Percentiles rank a stretch among this genome's conserved stretches.
Evolutionary conservation across 2,797 vertebrate genomes (phyloP).

Genomic region (Trachurus trachurus): DNA sequence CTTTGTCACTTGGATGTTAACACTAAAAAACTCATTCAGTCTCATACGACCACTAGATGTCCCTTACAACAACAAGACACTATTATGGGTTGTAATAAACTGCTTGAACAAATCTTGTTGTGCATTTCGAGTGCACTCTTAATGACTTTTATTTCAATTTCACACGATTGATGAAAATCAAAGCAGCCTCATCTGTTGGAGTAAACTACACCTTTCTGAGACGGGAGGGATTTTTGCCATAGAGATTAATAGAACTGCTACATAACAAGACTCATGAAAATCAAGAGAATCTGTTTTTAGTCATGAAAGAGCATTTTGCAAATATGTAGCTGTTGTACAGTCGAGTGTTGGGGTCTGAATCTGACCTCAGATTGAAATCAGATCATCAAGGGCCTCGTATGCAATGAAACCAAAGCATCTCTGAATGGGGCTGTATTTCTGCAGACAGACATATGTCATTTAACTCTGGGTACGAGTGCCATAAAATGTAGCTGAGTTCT

Average conservation of each 20-base stretch:
- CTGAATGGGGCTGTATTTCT: conserved; percentile 31
- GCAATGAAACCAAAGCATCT: conserved; percentile 41
- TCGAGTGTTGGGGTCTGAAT: conserved; percentile 32
- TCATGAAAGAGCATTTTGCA: background rate
- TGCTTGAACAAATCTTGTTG: no score
- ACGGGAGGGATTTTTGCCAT: background rate
- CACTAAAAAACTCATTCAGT: no score
- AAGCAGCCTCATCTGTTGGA: no score
- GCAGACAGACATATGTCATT: conserved; percentile 29
- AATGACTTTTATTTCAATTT: no score
- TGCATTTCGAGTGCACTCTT: no score
- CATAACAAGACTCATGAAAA: background rate
- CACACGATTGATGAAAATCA: no score
- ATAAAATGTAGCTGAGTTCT: conserved; percentile 19
- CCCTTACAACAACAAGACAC: no score
- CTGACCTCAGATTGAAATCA: conserved; percentile 70
- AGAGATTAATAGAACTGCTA: background rate
- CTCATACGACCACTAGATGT: no score
- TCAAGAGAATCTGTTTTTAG: background rate
- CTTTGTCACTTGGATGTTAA: no score
- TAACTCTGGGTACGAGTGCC: conserved; percentile 39
- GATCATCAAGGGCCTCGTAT: conserved; percentile 29
- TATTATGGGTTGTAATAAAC: no score
- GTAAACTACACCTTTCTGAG: background rate
- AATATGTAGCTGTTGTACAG: background rate